Evolutionary conservation across 2,797 vertebrate genomes (phyloP), one percentile per base, ranked within the genome.

Genomic region (Podargus strigoides): DNA sequence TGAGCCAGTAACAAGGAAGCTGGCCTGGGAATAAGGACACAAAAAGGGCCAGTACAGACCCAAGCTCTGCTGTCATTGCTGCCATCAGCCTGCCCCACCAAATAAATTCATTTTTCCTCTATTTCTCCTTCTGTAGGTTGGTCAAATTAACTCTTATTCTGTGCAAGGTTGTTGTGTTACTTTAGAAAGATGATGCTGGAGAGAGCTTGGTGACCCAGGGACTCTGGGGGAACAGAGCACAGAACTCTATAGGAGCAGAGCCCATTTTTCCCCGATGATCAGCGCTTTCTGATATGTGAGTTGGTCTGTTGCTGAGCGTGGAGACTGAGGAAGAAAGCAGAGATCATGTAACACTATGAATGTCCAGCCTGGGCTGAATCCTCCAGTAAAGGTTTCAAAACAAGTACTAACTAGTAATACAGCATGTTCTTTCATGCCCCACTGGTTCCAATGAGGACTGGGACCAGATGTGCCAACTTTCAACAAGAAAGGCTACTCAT

Each of bases 401-500:
- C 69, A 76, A 90, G 86, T 55, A 41, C 53, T 14, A 58, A 41
- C 53, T 14, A 58, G 69, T 55, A 81, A 86, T 5, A 47, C 36
- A 69, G 50, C 14, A 0, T 58, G 47, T 16, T 69, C 77, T 77
- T 95, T 85, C 69, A 52, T 84, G n/a, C 41, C 69, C 77, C 44
- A 14, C 44, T 87, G 21, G 24, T 95, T 93, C 88, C 91, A 93
- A 4, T 34, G 30, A 86, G 66, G 58, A 64, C 85, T 60, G 91
- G 52, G 85, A 96, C 85, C 94, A 96, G 76, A 96, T 93, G 95
- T 81, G 87, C 76, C 93, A 77, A 23, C 91, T 93, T 93, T 92
- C 89, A 93, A 74, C 56, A 92, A 87, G 76, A 94, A 96, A 93
- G 87, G 87, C 85, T 78, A 91, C 85, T 84, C 76, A 3, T 79